phyloP scores from a whole-genome alignment of 2,888 invertebrate genomes.

The Hylaea fasciaria region DNA sequence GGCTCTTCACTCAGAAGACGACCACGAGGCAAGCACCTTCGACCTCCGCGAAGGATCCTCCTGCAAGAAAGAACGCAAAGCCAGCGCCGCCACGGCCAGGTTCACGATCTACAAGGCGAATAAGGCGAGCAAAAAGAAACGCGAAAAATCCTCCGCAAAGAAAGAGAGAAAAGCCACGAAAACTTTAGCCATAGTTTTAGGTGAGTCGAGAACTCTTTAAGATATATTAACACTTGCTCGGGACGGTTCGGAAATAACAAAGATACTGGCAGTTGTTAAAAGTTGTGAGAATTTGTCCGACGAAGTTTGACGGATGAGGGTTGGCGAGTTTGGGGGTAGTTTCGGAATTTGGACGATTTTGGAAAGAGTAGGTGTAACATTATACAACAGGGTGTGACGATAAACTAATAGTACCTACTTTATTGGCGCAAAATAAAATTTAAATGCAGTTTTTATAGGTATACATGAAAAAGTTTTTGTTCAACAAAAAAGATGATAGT shows the following conservation, averaged over 20 bases:
- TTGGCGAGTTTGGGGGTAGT: constrained; percentile 16
- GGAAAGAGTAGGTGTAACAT: constrained; percentile 15
- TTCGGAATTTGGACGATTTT: constrained; percentile 26
- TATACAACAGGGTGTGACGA: background rate
- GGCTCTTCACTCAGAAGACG: constrained; percentile 72
- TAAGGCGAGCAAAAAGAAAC: constrained; percentile 97
- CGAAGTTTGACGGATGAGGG: constrained; percentile 28
- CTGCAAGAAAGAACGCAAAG: constrained; percentile 90
- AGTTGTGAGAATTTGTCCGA: constrained; percentile 27
- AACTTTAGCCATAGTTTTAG: constrained; percentile 98
- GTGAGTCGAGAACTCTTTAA: constrained; percentile 83
- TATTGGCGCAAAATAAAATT: too few species aligned
- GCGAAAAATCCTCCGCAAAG: constrained; percentile 96
- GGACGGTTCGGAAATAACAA: constrained; percentile 28
- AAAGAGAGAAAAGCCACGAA: constrained; percentile 99
- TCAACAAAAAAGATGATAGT: too few species aligned
- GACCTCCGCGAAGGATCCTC: constrained; percentile 74
- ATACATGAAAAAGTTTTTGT: too few species aligned
- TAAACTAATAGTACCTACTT: background rate
- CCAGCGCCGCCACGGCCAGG: constrained; percentile 87
- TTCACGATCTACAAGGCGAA: constrained; percentile 97
- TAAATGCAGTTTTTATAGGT: too few species aligned
- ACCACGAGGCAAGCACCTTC: constrained; percentile 69
- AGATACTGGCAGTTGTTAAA: constrained; percentile 34
- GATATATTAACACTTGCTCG: constrained; percentile 31